phyloP scores from a whole-genome alignment of 1,140 invertebrate species.

The Daktulosphaira vitifoliae region DNA sequence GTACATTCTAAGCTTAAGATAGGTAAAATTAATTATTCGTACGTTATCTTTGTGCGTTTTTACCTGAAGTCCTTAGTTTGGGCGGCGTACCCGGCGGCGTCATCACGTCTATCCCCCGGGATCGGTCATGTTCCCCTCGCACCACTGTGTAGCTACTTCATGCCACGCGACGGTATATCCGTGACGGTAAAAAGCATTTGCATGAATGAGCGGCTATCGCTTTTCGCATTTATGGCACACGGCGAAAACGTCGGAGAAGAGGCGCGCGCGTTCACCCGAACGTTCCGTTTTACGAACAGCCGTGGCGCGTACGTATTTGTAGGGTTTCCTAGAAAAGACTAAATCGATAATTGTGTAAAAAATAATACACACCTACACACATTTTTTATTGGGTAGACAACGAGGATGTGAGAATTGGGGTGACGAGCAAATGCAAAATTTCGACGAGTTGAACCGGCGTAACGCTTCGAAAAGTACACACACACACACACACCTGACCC shows the following conservation, averaged over 20 bases:
- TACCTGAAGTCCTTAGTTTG: conserved; percentile 18
- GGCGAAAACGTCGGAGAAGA: too few relatives aligned
- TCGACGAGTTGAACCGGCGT: neutral
- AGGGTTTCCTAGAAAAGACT: conserved; percentile 14
- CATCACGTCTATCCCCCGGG: conserved; percentile 26
- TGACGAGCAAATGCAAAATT: conserved; percentile 16
- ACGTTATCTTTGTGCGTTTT: too few relatives aligned
- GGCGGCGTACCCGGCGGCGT: conserved; percentile 31
- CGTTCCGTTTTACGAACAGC: neutral
- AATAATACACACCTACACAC: neutral
- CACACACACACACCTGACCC: conserved; percentile 10
- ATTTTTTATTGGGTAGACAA: neutral
- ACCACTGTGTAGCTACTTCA: neutral
- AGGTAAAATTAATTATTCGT: too few relatives aligned
- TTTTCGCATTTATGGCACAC: neutral
- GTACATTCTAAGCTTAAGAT: too few relatives aligned
- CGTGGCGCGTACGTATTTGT: neutral
- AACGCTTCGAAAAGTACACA: neutral
- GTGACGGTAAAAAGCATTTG: conserved; percentile 6
- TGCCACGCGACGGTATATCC: neutral
- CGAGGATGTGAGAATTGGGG: neutral
- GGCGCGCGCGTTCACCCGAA: neutral
- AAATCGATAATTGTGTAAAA: conserved; percentile 10
- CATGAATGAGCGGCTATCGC: conserved; percentile 18
- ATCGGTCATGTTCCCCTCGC: conserved; percentile 14